phyloP scores from a whole-genome alignment of 2,113 vertebrate genomes.

The Okapia johnstoni region DNA sequence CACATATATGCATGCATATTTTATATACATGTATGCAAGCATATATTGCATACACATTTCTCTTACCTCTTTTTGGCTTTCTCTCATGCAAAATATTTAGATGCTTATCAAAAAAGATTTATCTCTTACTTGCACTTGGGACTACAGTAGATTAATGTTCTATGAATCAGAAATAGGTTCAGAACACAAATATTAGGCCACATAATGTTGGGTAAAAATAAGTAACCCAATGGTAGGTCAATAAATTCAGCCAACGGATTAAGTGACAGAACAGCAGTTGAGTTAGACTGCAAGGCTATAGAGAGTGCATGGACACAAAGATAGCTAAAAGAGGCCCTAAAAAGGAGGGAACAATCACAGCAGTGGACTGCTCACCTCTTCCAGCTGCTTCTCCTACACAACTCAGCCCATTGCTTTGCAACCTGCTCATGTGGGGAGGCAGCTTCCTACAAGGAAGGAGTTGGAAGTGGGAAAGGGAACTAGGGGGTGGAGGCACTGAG shows the following conservation, averaged over 20 bases:
- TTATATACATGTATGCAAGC: not conserved
- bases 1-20: not conserved
- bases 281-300: not conserved
- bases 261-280: not conserved
- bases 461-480: not conserved
- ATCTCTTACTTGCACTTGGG: not conserved
- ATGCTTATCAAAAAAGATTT: not conserved
- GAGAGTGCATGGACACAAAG: not conserved
- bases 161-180: not conserved
- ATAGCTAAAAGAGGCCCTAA: not conserved
- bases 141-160: not conserved
- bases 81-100: slow-evolving; percentile 23
- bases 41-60: not conserved
- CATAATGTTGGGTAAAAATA: not conserved
- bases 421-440: accelerated
- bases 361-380: not conserved
- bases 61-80: not conserved
- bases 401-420: not conserved
- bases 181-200: not conserved
- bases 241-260: not conserved
- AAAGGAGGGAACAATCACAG: not conserved
- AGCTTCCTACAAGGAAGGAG: not conserved
- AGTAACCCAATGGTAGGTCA: not conserved
- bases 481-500: not conserved
- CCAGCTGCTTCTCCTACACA: not conserved